Base-by-base conservation (phyloP, 2,888 invertebrate genomes). In the Selenia dentaria region DNA sequence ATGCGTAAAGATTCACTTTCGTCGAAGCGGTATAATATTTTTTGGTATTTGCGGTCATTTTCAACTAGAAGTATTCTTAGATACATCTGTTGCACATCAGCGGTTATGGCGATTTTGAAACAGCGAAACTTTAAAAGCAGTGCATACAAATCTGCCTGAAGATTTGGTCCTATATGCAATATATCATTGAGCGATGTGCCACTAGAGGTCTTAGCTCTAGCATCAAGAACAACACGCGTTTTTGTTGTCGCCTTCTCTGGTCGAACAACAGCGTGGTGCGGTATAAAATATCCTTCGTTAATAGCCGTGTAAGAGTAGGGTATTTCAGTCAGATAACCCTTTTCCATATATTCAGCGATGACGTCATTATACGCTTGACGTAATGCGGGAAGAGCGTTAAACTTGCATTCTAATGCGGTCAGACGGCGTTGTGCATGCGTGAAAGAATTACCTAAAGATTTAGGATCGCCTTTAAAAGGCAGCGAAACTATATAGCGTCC, bases 31-130 rank as follows among this genome's bases (percentile, higher is more conserved):
- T 46, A 56, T 5, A 59, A 29, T 3, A 59, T 37, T 9, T 36
- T 8, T 31, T 36, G 38, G 24, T 34, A 51, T 1, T 26, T 18
- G 8, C 49, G 42, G 16, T 55, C 27, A 6, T 14, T 5, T 20
- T 35, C 26, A 4, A 11, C 8, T 4, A 55, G 27, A 1, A 14
- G 11, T 9, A 55, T 56, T 14, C 39, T 34, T 16, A 58, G 14
- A 28, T 49, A 62, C 54, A 55, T 53, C 35, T 59, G 57, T n/a
- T 52, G 43, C 12, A 49, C 41, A 26, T 60, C 60, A 6, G 60
- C 54, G 2, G 34, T 41, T 6, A 57, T 28, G 1, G 56, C 57
- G 2, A 55, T 20, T 1, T 25, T 6, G 8, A 46, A 46, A 5
- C 52, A 16, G 0, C 59, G 40, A 24, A 59, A 55, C 18, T 41